Evolutionary conservation across 2,797 vertebrate species (phyloP).

Genomic region (Cynopterus sphinx): DNA sequence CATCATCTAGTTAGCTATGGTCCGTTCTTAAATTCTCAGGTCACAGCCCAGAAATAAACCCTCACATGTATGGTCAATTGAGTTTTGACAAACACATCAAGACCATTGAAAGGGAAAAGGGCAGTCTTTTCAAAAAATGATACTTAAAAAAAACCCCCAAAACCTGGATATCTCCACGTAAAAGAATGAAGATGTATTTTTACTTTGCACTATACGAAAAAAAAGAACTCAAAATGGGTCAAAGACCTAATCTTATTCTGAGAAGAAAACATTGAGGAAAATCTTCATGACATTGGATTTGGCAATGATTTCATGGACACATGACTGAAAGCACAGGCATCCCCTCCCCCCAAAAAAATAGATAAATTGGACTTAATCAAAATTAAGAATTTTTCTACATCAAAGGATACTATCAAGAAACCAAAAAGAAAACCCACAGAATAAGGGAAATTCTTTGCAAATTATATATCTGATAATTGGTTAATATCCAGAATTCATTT

Average conservation of each 20-base stretch:
- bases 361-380: background rate
- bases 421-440: background rate
- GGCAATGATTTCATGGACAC: background rate
- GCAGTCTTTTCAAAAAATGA: constrained; percentile 20
- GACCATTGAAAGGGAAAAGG: background rate
- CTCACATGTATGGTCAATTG: background rate
- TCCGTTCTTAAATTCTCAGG: constrained; percentile 19
- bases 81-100: constrained; percentile 22
- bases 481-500: background rate
- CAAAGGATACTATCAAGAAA: background rate
- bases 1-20: constrained; percentile 12
- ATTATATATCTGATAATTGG: background rate
- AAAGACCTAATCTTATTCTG: background rate
- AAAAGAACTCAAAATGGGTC: background rate
- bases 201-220: background rate
- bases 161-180: background rate
- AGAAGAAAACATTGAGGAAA: background rate
- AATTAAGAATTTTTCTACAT: background rate
- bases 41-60: background rate
- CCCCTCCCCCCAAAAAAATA: background rate
- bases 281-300: background rate
- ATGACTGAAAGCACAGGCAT: background rate
- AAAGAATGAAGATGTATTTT: background rate
- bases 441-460: background rate
- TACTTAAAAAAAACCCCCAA: background rate